Evolutionary conservation across 2,888 invertebrate species (phyloP), one percentile per base, ranked within the genome.

Genomic region (Platerodrilus igneus): DNA sequence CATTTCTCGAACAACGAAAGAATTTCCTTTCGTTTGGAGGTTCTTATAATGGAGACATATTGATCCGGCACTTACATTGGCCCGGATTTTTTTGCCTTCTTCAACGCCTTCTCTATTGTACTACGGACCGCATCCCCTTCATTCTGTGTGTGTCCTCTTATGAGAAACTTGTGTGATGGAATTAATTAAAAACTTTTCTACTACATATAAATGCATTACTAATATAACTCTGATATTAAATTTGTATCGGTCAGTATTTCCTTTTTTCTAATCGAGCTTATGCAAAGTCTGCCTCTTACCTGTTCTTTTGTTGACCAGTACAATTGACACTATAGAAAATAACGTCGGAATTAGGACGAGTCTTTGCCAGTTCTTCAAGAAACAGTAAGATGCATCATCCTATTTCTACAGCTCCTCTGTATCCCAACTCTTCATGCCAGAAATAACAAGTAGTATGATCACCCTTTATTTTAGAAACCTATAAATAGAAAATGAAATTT

Each of bases 381-480:
- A 14, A 32, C 6, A 32, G 8, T 4, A 32, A 17, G 11, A 32
- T 21, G 19, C n/a, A n/a, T n/a, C n/a, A 22, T 21, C 32, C 32
- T 13, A 32, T 18, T 32, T 18, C 32, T 13, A 19, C 21, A 14
- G 22, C 32, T n/a, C 32, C 32, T 32, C 21, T 32, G 2, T 32
- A 9, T 4, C 19, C 32, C n/a, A 32, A 14, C 9, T 11, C 33
- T 25, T 33, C 33, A 18, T 33, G 16, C 33, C 33, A 33, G 23
- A 33, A 33, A 13, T 16, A 33, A 17, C 23, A 23, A 5, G 6
- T 1, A 5, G 33, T 13, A 15, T 10, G 15, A 9, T 23, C 30
- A 3, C 19, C 11, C 19, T 6, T 11, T 9, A 30, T 9, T 14
- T 27, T 5, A 13, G 14, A n/a, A n/a, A n/a, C 18, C 7, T 11